phyloP scores from a whole-genome alignment of 2,888 invertebrate species.

The Phyllotreta striolata region DNA sequence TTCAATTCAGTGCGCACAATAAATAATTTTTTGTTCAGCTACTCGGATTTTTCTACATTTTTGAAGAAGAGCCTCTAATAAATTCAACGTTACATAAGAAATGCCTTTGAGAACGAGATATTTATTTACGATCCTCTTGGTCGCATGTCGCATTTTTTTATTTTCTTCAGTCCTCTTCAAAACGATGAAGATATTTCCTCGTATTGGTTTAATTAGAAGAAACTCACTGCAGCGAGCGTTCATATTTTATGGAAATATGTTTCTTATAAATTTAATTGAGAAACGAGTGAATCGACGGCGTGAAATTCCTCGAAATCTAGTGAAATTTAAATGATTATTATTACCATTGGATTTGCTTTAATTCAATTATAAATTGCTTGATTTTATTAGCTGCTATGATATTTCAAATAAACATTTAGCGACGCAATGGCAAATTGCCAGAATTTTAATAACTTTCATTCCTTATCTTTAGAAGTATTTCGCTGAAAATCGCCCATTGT shows the following conservation, averaged over 20 bases:
- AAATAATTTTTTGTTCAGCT: too few relatives aligned
- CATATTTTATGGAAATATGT: slow-evolving; percentile 9
- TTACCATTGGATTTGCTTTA: too few relatives aligned
- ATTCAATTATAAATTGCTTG: too few relatives aligned
- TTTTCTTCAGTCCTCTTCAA: slow-evolving; percentile 10
- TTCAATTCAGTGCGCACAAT: too few relatives aligned
- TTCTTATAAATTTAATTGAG: slow-evolving; percentile 8
- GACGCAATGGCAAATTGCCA: too few relatives aligned
- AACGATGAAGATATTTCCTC: slow-evolving; percentile 23
- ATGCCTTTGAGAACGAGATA: slow-evolving; percentile 7
- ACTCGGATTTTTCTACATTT: neutral
- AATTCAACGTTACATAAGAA: neutral
- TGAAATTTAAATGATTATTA: too few relatives aligned
- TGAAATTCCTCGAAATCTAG: neutral
- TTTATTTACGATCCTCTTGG: slow-evolving; percentile 18
- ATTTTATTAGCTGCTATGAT: too few relatives aligned
- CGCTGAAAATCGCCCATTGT: too few relatives aligned
- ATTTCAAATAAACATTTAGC: too few relatives aligned
- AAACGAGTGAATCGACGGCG: neutral
- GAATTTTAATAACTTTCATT: too few relatives aligned
- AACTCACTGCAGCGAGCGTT: neutral
- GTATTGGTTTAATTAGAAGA: slow-evolving; percentile 21
- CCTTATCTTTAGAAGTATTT: too few relatives aligned
- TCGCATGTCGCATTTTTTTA: slow-evolving; percentile 15
- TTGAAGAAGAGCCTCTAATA: slow-evolving; percentile 2